phyloP scores from a whole-genome alignment of 2,113 vertebrate species.

The Pelecanus crispus region DNA sequence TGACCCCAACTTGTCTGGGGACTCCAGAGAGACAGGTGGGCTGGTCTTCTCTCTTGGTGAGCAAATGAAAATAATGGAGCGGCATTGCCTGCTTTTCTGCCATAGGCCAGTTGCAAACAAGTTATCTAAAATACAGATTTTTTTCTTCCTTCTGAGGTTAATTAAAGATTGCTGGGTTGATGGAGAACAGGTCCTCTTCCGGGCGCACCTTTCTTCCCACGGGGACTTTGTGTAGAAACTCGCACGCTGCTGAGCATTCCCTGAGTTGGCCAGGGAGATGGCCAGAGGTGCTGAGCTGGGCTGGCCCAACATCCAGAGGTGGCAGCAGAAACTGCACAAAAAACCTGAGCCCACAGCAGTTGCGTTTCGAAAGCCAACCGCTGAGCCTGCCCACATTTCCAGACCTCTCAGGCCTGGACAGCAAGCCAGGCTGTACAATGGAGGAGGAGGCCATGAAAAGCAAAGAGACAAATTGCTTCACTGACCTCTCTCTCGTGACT shows the following conservation, averaged over 20 bases:
- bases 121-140: background rate
- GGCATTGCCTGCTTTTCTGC: background rate
- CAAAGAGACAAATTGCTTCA: background rate
- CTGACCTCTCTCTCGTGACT: background rate
- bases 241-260: fast-evolving
- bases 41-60: background rate
- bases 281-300: background rate
- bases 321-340: background rate
- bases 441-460: background rate
- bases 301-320: background rate
- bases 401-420: background rate
- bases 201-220: background rate
- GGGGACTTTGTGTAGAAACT: background rate
- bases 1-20: background rate
- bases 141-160: background rate
- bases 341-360: background rate
- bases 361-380: background rate
- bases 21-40: background rate
- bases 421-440: background rate
- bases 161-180: background rate
- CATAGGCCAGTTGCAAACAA: background rate
- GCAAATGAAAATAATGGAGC: background rate
- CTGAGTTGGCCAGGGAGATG: background rate
- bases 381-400: background rate
- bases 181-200: background rate